Conservation (phyloP, 2,888 invertebrate species). For the Hemaris fuciformis region DNA sequence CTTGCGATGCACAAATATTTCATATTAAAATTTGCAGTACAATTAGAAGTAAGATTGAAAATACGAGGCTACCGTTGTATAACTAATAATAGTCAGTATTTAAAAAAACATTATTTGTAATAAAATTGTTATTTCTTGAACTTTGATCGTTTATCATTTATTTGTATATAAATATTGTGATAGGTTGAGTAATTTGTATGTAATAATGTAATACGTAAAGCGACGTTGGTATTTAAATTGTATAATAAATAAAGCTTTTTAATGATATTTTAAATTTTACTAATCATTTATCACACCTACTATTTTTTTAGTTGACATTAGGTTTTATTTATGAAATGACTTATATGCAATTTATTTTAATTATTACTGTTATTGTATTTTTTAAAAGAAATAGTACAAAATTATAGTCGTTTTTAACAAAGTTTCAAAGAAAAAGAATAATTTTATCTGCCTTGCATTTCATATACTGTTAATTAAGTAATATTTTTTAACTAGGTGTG, state of each 20-base stretch:
- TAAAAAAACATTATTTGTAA: background rate
- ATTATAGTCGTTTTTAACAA: too few relatives aligned
- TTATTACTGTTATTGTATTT: too few relatives aligned
- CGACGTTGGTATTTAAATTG: background rate
- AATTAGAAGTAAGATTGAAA: background rate
- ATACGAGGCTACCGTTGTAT: background rate
- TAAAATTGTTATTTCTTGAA: background rate
- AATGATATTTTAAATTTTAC: background rate
- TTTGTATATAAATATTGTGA: slow-evolving; percentile 3
- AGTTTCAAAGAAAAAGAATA: too few relatives aligned
- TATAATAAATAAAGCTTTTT: background rate
- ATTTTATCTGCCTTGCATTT: too few relatives aligned
- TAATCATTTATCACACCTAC: too few relatives aligned
- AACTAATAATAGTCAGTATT: background rate
- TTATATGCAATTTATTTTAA: too few relatives aligned
- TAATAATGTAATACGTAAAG: background rate
- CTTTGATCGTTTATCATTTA: background rate
- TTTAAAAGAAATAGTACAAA: too few relatives aligned
- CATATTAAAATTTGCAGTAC: background rate
- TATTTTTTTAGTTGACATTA: too few relatives aligned
- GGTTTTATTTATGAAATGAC: too few relatives aligned
- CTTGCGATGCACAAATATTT: background rate
- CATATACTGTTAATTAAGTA: too few relatives aligned
- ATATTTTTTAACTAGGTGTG: too few relatives aligned
- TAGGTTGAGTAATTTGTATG: background rate